A percentile compares a stretch with the other conserved stretches of the same genome.
Conservation (phyloP, 1,140 invertebrate genomes). For the Spodoptera frugiperda region DNA sequence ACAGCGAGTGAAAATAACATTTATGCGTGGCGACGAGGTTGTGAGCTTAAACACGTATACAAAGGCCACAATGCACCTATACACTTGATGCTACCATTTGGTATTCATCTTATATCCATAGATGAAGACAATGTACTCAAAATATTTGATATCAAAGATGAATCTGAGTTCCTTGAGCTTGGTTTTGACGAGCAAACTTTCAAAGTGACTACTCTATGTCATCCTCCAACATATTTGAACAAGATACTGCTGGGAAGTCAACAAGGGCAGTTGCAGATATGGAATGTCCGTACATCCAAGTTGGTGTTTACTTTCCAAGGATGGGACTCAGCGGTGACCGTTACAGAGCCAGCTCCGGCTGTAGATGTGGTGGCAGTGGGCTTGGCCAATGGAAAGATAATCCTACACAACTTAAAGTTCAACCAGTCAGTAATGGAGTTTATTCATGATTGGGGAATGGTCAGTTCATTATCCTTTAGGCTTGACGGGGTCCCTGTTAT, state of each 20-base stretch:
- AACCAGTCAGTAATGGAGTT: slow-evolving; percentile 95
- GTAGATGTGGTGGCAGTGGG: slow-evolving; percentile 96
- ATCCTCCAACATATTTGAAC: slow-evolving; percentile 97
- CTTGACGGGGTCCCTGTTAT: slow-evolving; percentile 95
- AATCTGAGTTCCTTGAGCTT: slow-evolving; percentile 89
- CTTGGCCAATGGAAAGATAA: slow-evolving; percentile 92
- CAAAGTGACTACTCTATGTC: slow-evolving; percentile 92
- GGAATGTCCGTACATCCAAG: slow-evolving; percentile 95
- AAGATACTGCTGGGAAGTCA: slow-evolving; percentile 97
- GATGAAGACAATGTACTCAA: slow-evolving; percentile 92
- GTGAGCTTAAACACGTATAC: slow-evolving; percentile 94
- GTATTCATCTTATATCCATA: slow-evolving; percentile 93
- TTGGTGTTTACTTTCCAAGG: slow-evolving; percentile 93
- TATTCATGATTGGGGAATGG: slow-evolving; percentile 96
- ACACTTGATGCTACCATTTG: slow-evolving; percentile 94
- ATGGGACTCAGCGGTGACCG: slow-evolving; percentile 90
- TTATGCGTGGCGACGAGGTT: slow-evolving; percentile 95
- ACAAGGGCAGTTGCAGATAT: slow-evolving; percentile 95
- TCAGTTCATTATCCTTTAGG: slow-evolving; percentile 94
- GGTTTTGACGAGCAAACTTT: slow-evolving; percentile 91
- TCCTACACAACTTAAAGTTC: slow-evolving; percentile 95
- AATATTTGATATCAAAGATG: slow-evolving; percentile 94
- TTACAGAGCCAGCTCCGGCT: slow-evolving; percentile 94
- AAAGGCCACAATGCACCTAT: slow-evolving; percentile 92
- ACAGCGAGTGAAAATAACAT: slow-evolving; percentile 93